phyloP scores from a whole-genome alignment of 30 jellyfish, hydroid and myxozoan genomes.

The Nemopilema nomurai region DNA sequence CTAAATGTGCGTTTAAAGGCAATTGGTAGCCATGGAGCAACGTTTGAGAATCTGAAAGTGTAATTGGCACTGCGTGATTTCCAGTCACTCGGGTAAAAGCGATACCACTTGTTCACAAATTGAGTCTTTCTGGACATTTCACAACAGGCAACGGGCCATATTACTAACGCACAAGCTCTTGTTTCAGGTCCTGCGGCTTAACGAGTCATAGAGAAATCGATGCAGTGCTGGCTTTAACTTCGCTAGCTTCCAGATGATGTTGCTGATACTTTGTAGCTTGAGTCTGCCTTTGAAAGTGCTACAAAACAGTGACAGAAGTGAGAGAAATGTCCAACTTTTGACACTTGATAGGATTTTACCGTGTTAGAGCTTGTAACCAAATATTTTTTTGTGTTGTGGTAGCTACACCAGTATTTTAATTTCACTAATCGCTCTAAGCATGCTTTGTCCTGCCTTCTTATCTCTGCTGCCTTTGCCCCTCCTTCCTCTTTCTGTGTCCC shows the following conservation, averaged over 20 bases:
- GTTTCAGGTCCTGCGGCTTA: slow-evolving; percentile 71
- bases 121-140: too few relatives aligned
- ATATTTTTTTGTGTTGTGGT: background rate
- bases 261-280: background rate
- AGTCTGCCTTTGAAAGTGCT: background rate
- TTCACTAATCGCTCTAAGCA: background rate
- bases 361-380: background rate
- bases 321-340: background rate
- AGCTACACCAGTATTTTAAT: background rate
- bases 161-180: background rate
- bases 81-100: too few relatives aligned
- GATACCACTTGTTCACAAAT: too few relatives aligned
- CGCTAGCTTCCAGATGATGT: slow-evolving; percentile 62
- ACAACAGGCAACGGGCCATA: too few relatives aligned
- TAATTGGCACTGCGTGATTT: too few relatives aligned
- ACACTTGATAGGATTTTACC: background rate
- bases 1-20: too few relatives aligned
- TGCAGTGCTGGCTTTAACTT: slow-evolving; percentile 89
- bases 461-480: background rate
- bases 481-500: background rate
- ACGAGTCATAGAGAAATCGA: slow-evolving; percentile 89
- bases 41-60: too few relatives aligned
- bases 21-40: too few relatives aligned
- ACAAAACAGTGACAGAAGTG: slow-evolving; percentile 7
- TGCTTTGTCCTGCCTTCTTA: background rate